Conservation (phyloP, 2,797 vertebrate genomes). For the Melanotaenia maccullochi region DNA sequence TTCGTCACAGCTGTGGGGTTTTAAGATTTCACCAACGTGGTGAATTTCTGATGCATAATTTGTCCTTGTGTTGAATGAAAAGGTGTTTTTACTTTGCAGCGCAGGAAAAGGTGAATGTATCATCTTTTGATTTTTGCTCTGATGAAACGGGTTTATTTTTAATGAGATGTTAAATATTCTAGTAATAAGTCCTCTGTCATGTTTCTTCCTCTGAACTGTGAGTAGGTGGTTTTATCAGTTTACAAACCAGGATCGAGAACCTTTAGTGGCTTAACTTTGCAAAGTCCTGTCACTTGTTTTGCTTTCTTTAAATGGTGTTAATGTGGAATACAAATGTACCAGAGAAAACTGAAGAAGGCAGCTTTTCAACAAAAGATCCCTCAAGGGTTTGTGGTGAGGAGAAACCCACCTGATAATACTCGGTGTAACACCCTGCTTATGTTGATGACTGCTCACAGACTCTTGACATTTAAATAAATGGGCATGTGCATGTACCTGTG, state of each 20-base stretch:
- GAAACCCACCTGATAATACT: constrained; percentile 36
- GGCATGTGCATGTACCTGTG: constrained; percentile 76
- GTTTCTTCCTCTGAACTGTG: constrained; percentile 29
- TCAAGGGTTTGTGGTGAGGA: constrained; percentile 29
- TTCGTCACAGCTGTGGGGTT: constrained; percentile 10
- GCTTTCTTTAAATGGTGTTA: constrained; percentile 5
- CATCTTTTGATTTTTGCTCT: constrained; percentile 39
- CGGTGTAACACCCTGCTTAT: constrained; percentile 52
- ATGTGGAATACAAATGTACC: constrained; percentile 24
- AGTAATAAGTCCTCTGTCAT: constrained; percentile 33
- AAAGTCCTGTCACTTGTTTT: constrained; percentile 15
- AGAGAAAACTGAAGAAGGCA: constrained; percentile 30
- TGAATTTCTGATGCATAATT: constrained; percentile 32
- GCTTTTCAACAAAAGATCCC: constrained; percentile 33
- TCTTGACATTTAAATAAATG: constrained; percentile 76
- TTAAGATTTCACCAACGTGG: neutral
- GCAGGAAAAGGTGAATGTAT: constrained; percentile 61
- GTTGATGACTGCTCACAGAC: constrained; percentile 58
- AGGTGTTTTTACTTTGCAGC: constrained; percentile 48
- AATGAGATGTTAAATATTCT: constrained; percentile 47
- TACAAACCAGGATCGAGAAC: constrained; percentile 31
- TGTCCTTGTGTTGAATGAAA: constrained; percentile 33
- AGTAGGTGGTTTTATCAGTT: constrained; percentile 32
- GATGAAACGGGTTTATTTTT: constrained; percentile 55
- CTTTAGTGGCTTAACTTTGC: constrained; percentile 46